Evolutionary conservation across 2,888 invertebrate genomes (phyloP).

Genomic region (Rotaria sp.): DNA sequence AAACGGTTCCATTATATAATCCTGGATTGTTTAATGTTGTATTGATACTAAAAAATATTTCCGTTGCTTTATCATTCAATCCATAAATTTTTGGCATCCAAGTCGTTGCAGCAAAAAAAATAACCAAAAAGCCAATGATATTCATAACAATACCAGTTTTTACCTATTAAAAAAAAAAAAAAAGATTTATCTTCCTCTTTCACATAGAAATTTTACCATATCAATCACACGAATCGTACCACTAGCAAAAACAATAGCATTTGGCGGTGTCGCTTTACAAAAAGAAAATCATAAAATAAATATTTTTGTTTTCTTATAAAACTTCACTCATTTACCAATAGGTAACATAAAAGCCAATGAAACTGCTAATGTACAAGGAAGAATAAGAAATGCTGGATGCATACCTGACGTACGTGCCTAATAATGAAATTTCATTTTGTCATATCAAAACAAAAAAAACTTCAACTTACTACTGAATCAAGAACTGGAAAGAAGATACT

Average conservation of each 20-base stretch:
- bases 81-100: slow-evolving; percentile 46
- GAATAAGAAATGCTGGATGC: slow-evolving; percentile 34
- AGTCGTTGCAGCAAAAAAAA: slow-evolving; percentile 46
- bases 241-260: slow-evolving; percentile 42
- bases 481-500: slow-evolving; percentile 69
- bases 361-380: slow-evolving; percentile 35
- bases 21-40: not conserved
- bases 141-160: slow-evolving; percentile 47
- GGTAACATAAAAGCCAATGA: slow-evolving; percentile 40
- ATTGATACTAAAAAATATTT: not conserved
- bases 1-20: not conserved
- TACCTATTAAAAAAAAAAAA: slow-evolving; percentile 43
- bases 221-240: slow-evolving; percentile 41
- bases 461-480: slow-evolving; percentile 63
- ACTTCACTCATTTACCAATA: not conserved
- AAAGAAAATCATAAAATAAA: slow-evolving; percentile 34
- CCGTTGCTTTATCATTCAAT: slow-evolving; percentile 41
- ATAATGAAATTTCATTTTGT: not conserved
- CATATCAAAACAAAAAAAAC: too few species aligned
- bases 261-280: slow-evolving; percentile 42
- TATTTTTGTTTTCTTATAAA: not conserved
- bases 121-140: slow-evolving; percentile 45
- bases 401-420: slow-evolving; percentile 33
- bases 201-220: slow-evolving; percentile 39
- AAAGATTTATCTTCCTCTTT: not conserved